Evolutionary conservation across 2,797 vertebrate genomes (phyloP).

Genomic region (Remorina albescens): DNA sequence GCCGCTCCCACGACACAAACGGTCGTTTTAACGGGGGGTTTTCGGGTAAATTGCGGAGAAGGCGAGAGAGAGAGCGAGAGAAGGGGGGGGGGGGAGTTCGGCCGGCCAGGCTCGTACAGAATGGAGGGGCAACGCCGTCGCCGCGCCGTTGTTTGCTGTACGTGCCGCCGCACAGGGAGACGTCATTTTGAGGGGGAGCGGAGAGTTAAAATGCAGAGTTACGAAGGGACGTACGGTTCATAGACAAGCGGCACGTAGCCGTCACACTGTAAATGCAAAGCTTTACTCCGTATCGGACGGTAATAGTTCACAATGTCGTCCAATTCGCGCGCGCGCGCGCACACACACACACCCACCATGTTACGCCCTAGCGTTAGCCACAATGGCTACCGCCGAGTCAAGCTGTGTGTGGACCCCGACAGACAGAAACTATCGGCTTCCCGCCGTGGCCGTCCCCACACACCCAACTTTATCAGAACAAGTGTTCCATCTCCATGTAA

Average conservation of each 20-base stretch:
- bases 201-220: constrained; percentile 79
- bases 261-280: constrained; percentile 71
- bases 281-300: constrained; percentile 37
- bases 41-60: constrained; percentile 12
- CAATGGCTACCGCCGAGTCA: constrained; percentile 72
- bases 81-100: no score
- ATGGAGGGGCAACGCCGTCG: constrained; percentile 82
- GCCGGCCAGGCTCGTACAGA: constrained; percentile 67
- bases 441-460: constrained; percentile 1
- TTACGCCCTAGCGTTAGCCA: constrained; percentile 66
- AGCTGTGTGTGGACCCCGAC: constrained; percentile 23
- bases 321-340: no score
- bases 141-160: constrained; percentile 83
- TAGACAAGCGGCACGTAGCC: constrained; percentile 79
- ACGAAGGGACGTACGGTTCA: constrained; percentile 83
- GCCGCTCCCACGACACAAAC: background rate
- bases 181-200: constrained; percentile 87
- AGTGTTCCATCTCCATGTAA: background rate
- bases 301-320: constrained; percentile 10
- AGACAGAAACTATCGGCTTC: constrained; percentile 30
- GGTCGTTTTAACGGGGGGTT: background rate
- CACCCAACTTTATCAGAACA: background rate
- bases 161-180: constrained; percentile 88
- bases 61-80: no score
- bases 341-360: constrained; percentile 42